Evolutionary conservation across 2,797 vertebrate species (phyloP), one percentile per base, ranked within the genome.

Genomic region (Muscicapa striata): DNA sequence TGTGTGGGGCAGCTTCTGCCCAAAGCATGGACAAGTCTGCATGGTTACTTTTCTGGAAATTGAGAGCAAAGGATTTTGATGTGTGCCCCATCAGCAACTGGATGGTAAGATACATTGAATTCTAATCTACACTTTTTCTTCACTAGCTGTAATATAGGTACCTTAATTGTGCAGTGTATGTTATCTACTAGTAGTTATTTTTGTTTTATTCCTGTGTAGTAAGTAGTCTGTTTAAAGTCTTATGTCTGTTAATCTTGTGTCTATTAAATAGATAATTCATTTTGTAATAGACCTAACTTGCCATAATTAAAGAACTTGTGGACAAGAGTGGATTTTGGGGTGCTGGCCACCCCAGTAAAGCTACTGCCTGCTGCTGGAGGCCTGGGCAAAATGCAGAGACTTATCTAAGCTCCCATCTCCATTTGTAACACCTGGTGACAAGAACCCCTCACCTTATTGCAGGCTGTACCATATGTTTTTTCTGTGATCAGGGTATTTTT

Each of bases 371-470:
- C 30, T 57, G 11, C 29, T 40, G 9, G 52, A 57, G 18, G 29
- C 29, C 34, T 40, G 15, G 63, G 15, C 52, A 57, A 48, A 79
- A 67, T 48, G 3, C 11, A 67, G 34, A 15, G 29, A 17, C 9
- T n/a, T 57, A 48, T 27, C 34, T 48, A n/a, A 57, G 15, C 15
- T 57, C 11, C 52, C 5, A 9, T n/a, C 43, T 57, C 18, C 15
- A n/a, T 40, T 57, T 0, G 0, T 48, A 57, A 27, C 18, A 67
- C 23, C 32, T 1, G 9, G 23, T 54, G 51, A 36, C 40, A 55
- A 84, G 74, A 89, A 55, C 10, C 5, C 3, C 3, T 20, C 4
- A 2, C 51, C 46, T 58, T 79, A 57, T 57, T 70, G 38, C 0
- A 5, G 72, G 57, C 22, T 64, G 5, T 86, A 15, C 7, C 5